A percentile compares a stretch with the other conserved stretches of the same genome.
phyloP scores from a whole-genome alignment of 2,888 invertebrate species.

The Trypoxylon attenuatum region DNA sequence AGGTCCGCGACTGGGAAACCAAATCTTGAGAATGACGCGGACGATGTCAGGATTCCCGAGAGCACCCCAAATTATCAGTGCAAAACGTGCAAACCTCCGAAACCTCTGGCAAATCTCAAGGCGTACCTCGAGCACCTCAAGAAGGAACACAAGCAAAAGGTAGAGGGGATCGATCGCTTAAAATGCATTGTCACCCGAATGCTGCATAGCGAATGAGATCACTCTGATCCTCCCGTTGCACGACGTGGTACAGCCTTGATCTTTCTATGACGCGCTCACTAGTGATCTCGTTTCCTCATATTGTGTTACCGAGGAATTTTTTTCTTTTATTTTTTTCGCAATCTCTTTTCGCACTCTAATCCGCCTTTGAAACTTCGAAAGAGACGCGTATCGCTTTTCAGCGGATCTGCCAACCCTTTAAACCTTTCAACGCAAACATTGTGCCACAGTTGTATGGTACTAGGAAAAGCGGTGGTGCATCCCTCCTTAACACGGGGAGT shows the following conservation, averaged over 20 bases:
- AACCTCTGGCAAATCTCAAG: conserved; percentile 55
- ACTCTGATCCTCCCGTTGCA: neutral
- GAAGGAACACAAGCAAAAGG: conserved; percentile 66
- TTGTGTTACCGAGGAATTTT: neutral
- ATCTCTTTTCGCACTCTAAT: neutral
- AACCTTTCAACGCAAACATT: neutral
- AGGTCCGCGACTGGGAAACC: neutral
- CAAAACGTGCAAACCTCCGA: conserved; percentile 68
- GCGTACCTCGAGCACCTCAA: conserved; percentile 65
- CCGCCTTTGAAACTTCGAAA: too few relatives aligned
- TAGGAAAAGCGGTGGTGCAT: too few relatives aligned
- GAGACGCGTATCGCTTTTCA: neutral
- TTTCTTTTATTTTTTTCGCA: neutral
- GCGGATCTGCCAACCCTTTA: too few relatives aligned
- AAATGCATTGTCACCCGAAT: neutral
- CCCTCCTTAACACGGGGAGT: neutral
- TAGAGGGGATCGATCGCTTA: conserved; percentile 20
- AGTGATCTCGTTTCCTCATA: neutral
- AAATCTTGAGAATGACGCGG: conserved; percentile 11
- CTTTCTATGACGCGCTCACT: neutral
- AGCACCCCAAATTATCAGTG: conserved; percentile 66
- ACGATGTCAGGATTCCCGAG: conserved; percentile 21
- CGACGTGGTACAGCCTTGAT: neutral
- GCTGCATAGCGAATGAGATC: neutral
- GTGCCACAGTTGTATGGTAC: too few relatives aligned